Conservation (phyloP, 2,797 vertebrate genomes). For the Sebastes vulpes region DNA sequence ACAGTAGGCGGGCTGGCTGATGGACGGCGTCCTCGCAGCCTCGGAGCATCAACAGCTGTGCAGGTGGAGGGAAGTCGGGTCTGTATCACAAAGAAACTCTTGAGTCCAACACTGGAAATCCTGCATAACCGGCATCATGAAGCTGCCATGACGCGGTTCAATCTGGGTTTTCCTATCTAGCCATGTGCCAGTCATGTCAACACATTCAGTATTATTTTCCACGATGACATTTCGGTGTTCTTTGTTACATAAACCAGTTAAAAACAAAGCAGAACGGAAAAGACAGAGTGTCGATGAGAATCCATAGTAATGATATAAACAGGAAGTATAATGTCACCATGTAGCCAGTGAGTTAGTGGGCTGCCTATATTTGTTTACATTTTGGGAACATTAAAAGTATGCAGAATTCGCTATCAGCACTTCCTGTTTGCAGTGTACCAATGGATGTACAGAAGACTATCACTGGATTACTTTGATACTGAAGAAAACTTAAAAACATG, state of each 20-base stretch:
- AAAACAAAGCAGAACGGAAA: neutral
- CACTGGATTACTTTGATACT: neutral
- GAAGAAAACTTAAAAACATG: neutral
- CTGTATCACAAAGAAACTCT: neutral
- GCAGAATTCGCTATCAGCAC: neutral
- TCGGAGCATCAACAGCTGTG: conserved; percentile 19
- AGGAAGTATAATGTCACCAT: neutral
- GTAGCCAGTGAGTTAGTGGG: neutral
- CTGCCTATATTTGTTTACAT: neutral
- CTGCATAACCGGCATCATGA: neutral
- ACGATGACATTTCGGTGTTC: neutral
- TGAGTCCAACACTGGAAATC: neutral
- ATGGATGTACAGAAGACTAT: too few relatives aligned
- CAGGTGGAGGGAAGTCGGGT: neutral
- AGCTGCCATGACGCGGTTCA: neutral
- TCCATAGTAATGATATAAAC: neutral
- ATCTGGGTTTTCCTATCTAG: neutral
- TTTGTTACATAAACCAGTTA: neutral
- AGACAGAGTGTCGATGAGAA: neutral
- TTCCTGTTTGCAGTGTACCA: neutral
- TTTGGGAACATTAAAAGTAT: neutral
- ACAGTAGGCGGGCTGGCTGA: conserved; percentile 26
- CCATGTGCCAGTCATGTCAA: neutral
- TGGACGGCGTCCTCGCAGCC: neutral
- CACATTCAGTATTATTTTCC: neutral